phyloP scores from a whole-genome alignment of 1,140 invertebrate species.

The Popillia japonica region DNA sequence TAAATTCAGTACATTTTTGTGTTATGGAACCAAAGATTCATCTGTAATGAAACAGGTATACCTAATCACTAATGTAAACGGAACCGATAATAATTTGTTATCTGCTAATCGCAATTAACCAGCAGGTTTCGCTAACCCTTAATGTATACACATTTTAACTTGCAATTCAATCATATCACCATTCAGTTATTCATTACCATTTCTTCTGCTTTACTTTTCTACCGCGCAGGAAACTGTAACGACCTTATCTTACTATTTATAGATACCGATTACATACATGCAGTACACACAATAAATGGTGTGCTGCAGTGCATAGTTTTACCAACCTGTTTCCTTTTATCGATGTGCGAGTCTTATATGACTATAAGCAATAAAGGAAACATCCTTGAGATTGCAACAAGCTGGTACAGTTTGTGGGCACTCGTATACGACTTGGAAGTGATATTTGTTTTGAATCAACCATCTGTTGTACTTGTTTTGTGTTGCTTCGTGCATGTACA shows the following conservation, averaged over 20 bases:
- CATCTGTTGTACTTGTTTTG: background rate
- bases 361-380: conserved; percentile 3
- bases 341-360: background rate
- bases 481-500: too few relatives aligned
- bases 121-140: too few relatives aligned
- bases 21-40: too few relatives aligned
- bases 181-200: background rate
- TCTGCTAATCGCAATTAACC: too few relatives aligned
- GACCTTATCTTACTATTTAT: background rate
- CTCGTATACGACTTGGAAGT: background rate
- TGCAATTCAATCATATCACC: too few relatives aligned
- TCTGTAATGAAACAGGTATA: too few relatives aligned
- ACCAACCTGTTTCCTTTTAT: conserved; percentile 6
- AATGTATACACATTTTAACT: too few relatives aligned
- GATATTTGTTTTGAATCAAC: background rate
- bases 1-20: too few relatives aligned
- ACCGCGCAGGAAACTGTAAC: conserved; percentile 2
- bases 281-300: background rate
- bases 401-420: background rate
- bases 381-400: conserved; percentile 4
- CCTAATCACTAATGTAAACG: too few relatives aligned
- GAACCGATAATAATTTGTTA: too few relatives aligned
- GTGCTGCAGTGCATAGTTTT: background rate
- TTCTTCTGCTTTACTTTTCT: background rate
- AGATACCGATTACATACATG: background rate